Percentiles rank a stretch among this genome's conserved stretches.
phyloP scores from a whole-genome alignment of 2,797 vertebrate species.

The Caiman crocodilus region DNA sequence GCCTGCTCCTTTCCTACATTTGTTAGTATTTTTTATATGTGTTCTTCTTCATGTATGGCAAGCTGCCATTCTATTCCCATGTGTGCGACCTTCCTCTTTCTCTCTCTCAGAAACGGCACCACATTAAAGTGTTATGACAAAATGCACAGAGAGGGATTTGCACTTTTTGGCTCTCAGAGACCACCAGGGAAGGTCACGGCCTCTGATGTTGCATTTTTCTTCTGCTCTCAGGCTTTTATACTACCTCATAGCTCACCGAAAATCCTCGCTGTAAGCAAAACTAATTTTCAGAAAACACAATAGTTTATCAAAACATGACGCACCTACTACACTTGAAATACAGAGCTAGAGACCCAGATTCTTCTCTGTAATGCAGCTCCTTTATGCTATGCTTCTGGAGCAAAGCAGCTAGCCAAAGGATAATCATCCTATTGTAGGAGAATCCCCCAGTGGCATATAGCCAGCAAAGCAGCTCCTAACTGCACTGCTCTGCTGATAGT shows the following conservation, averaged over 20 bases:
- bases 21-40: background rate
- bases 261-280: background rate
- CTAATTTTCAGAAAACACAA: background rate
- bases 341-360: background rate
- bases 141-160: accelerated
- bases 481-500: background rate
- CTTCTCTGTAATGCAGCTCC: background rate
- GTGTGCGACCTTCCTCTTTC: background rate
- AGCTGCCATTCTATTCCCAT: background rate
- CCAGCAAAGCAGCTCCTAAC: background rate
- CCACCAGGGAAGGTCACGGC: too few relatives aligned
- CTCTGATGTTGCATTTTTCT: background rate
- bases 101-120: background rate
- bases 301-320: background rate
- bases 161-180: background rate
- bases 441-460: background rate
- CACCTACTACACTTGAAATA: accelerated
- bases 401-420: background rate
- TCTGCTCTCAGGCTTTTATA: background rate
- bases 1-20: background rate
- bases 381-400: background rate
- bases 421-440: background rate
- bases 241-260: background rate
- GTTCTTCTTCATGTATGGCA: background rate
- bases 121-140: background rate